Evolutionary conservation across 2,113 vertebrate species (phyloP), one percentile per base, ranked within the genome.

Genomic region (Anser brachyrhynchus): DNA sequence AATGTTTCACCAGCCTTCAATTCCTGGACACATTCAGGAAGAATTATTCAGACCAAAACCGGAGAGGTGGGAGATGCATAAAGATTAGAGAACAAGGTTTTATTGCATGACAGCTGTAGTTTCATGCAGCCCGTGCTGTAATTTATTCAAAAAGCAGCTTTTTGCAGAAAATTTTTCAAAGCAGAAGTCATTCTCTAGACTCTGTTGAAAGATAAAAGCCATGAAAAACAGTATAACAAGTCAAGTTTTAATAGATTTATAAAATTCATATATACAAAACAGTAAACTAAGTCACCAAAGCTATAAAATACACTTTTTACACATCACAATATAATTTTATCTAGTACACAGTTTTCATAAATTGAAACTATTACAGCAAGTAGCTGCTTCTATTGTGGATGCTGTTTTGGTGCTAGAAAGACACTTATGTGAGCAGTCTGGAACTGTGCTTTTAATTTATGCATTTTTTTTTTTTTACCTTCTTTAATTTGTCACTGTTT

Each of bases 251-350:
- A 97, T 97, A 95, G 84, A 97, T 96, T 97, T 96, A 98, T 97
- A 97, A 97, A 98, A 97, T 95, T 97, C 95, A 95, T 94, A 97
- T 97, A 96, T 96, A 97, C 97, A 97, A 92, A 98, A 97, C 95
- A 96, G 91, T 95, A 96, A 94, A 96, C 92, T 92, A 90, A 96
- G 87, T 95, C 96, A 93, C 94, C 58, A 72, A 69, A 95, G 95
- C 95, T 96, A 91, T 95, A 96, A 96, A 95, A 96, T 94, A 96
- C 91, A 97, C 97, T 97, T 94, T 97, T 94, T 96, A 97, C 96
- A 97, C 94, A 90, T 94, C 81, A 90, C 81, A 70, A 88, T 85
- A 85, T 90, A 88, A 93, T 95, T 89, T 96, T 94, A 95, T 91
- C 96, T 84, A 93, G 95, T 89, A 94, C 96, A 95, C 86, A 82